phyloP scores from a whole-genome alignment of 2,113 vertebrate species.

The Uropsilus gracilis region DNA sequence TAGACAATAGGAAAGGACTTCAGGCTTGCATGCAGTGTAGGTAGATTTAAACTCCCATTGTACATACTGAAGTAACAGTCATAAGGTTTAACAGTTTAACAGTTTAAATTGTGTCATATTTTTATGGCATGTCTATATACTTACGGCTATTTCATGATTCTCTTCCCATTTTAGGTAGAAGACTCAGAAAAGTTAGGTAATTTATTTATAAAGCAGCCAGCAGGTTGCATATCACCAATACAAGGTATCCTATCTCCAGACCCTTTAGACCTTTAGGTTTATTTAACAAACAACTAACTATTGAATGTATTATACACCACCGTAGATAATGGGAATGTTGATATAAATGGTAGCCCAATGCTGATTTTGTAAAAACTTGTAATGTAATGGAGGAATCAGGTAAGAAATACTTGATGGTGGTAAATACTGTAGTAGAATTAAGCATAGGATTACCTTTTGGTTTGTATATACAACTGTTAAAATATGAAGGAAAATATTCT shows the following conservation, averaged over 20 bases:
- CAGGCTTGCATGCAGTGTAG: not conserved
- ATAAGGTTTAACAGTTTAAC: conserved; percentile 20
- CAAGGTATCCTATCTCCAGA: not conserved
- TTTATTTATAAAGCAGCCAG: conserved; percentile 39
- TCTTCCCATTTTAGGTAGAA: not conserved
- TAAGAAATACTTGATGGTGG: conserved; percentile 31
- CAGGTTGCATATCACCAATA: not conserved
- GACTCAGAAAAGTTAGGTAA: conserved; percentile 24
- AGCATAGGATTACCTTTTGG: not conserved
- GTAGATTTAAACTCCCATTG: not conserved
- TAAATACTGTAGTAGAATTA: conserved; percentile 26
- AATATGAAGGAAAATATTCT: conserved; percentile 20
- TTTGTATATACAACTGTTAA: conserved; percentile 6
- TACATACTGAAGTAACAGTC: not conserved
- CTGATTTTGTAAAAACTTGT: not conserved
- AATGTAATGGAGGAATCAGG: not conserved
- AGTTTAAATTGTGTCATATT: conserved; percentile 20
- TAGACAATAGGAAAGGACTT: not conserved
- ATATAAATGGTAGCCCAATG: not conserved
- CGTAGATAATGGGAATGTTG: conserved; percentile 8
- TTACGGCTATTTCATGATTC: not conserved
- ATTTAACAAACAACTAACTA: not conserved
- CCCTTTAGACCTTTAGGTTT: conserved; percentile 21
- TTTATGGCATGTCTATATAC: not conserved
- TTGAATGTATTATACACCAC: not conserved